Evolutionary conservation across 2,888 invertebrate species (phyloP).

Genomic region (Onthophagus sagittarius): DNA sequence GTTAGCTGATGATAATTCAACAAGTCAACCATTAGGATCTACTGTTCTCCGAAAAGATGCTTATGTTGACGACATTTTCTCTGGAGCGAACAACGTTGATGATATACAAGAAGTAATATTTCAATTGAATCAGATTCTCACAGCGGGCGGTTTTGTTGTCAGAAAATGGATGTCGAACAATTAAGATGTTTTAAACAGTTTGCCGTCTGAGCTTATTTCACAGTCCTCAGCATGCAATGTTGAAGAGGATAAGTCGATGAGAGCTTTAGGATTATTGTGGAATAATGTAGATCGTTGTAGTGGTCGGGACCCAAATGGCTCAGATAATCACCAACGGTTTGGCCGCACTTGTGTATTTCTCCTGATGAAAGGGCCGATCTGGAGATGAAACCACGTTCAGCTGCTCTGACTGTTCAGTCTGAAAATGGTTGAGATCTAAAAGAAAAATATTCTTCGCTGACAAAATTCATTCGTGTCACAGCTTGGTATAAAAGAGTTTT

Average conservation of each 20-base stretch:
- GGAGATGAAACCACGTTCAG: too few species aligned
- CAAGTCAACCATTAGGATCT: neutral
- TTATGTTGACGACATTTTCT: neutral
- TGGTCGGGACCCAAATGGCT: too few species aligned
- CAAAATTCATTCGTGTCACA: too few species aligned
- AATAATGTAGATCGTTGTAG: neutral
- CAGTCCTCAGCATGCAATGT: neutral
- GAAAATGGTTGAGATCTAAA: too few species aligned
- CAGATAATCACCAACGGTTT: too few species aligned
- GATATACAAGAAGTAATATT: neutral
- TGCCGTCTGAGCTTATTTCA: neutral
- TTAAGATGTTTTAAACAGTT: neutral
- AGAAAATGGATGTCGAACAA: neutral
- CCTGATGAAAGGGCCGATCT: too few species aligned
- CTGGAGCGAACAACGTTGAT: neutral
- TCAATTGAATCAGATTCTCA: neutral
- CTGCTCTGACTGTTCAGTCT: too few species aligned
- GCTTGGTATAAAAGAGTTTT: too few species aligned
- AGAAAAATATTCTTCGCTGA: too few species aligned
- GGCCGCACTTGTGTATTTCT: too few species aligned
- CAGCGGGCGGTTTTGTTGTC: neutral
- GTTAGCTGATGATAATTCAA: neutral
- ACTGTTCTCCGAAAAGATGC: neutral
- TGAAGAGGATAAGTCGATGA: neutral
- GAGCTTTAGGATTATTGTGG: slow-evolving; percentile 1